A percentile compares a stretch with the other conserved stretches of the same genome.
Evolutionary conservation across 2,888 invertebrate species (phyloP).

Genomic region (Platycheirus albimanus): DNA sequence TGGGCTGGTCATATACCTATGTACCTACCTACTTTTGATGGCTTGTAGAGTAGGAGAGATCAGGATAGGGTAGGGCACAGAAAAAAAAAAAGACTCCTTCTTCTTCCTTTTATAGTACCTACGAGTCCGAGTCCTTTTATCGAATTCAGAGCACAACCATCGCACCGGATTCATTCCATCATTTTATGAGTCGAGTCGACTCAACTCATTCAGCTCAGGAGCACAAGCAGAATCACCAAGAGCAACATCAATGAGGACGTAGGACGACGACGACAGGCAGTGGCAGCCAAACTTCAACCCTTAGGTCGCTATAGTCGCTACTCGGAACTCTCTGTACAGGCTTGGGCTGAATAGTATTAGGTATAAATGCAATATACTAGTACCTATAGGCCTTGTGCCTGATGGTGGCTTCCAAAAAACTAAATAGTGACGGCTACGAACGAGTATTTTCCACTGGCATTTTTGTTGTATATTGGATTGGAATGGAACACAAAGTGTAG

Average conservation of each 20-base stretch:
- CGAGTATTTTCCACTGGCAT: background rate
- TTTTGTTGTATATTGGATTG: constrained; percentile 60
- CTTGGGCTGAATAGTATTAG: constrained; percentile 2
- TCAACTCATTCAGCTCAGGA: constrained; percentile 58
- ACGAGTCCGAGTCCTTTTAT: constrained; percentile 46
- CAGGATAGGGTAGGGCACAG: constrained; percentile 3
- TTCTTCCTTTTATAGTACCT: background rate
- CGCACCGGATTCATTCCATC: constrained; percentile 80
- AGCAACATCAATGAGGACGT: background rate
- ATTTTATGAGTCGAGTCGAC: constrained; percentile 73
- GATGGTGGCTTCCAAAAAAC: constrained; percentile 22
- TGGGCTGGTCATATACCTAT: constrained; percentile 53
- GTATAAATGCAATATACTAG: constrained; percentile 42
- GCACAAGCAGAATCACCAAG: background rate
- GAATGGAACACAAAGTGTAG: constrained; percentile 58
- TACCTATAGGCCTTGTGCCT: constrained; percentile 22
- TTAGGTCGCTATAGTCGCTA: too few relatives aligned
- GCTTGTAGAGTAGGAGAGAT: background rate
- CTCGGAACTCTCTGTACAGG: constrained; percentile 20
- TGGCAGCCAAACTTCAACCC: constrained; percentile 59
- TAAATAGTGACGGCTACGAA: background rate
- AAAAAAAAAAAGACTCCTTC: too few relatives aligned
- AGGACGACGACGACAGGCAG: constrained; percentile 33
- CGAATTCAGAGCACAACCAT: constrained; percentile 66
- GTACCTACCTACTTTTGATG: too few relatives aligned